Evolutionary conservation across 2,888 invertebrate genomes (phyloP), one percentile per base, ranked within the genome.

Genomic region (Anaspis maculata): DNA sequence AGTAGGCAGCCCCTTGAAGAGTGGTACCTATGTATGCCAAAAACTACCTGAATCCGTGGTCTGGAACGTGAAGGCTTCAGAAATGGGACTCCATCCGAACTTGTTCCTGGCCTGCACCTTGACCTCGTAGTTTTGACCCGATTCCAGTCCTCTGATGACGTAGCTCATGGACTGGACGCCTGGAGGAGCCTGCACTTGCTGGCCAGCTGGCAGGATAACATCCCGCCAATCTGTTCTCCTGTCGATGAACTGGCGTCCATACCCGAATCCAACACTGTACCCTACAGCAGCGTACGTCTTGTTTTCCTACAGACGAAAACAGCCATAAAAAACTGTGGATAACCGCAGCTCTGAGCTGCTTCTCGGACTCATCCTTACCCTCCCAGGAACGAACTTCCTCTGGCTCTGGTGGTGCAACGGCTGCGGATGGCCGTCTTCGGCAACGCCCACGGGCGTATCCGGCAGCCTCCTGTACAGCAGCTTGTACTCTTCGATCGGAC

Each of bases 401-500:
- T 62, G 64, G 46, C 69, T 64, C 44, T 68, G 69, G 46, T 64
- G 69, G 33, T 67, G 66, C 10, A 67, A 47, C 23, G 63, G 69
- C 54, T 56, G 68, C 32, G 61, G 65, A 55, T 70, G 68, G 13
- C 60, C 62, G 44, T 63, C 62, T 42, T 63, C 63, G 3, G 57
- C 44, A 34, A 44, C 50, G 15, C 24, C 24, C 7, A 57, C 49
- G 10, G 44, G 48, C 30, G 41, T 52, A 28, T 74, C 73, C 28
- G 76, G 74, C 48, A 76, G 66, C 60, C 74, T 72, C 51, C 79
- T 67, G 64, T 74, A 79, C 48, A 72, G 71, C 46, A 80, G 61
- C 61, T 77, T 74, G 61, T 77, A 79, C 59, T 79, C 78, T 51
- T 77, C 75, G 38, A 80, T 74, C 32, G 78, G 76, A 45, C 76